Percentiles rank a stretch among this genome's conserved stretches.
Evolutionary conservation across 64 coral and sea anemone species (phyloP).

Genomic region (Orbicella faveolata): DNA sequence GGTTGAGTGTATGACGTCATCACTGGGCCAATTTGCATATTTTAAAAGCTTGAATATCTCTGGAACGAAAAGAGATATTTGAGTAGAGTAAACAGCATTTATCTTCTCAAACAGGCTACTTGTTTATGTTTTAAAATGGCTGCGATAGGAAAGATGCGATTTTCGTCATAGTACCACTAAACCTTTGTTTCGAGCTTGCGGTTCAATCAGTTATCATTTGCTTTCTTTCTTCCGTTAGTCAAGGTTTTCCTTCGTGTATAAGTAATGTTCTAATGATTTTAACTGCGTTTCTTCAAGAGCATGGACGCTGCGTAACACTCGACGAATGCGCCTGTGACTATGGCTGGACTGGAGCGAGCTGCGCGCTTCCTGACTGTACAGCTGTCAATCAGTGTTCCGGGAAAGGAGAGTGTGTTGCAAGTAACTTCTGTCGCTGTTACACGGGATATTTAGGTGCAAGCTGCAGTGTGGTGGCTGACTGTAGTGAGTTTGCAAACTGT

Average conservation of each 20-base stretch:
- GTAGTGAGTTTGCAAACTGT: constrained; percentile 41
- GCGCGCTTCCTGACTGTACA: constrained; percentile 52
- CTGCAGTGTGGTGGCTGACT: constrained; percentile 38
- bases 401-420: constrained; percentile 50
- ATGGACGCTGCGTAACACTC: constrained; percentile 47
- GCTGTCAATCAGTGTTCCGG: constrained; percentile 50
- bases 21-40: too few relatives aligned
- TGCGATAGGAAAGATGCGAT: too few relatives aligned
- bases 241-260: background rate
- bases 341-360: constrained; percentile 67
- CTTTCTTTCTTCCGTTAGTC: too few relatives aligned
- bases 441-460: constrained; percentile 30
- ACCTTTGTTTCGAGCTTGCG: background rate
- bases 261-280: background rate
- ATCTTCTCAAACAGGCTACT: too few relatives aligned
- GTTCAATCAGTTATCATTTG: too few relatives aligned
- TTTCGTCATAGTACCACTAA: too few relatives aligned
- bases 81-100: too few relatives aligned
- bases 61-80: too few relatives aligned
- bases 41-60: too few relatives aligned
- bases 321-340: constrained; percentile 32
- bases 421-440: constrained; percentile 50
- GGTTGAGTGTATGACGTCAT: too few relatives aligned
- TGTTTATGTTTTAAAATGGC: too few relatives aligned
- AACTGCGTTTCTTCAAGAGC: constrained; percentile 1